phyloP scores from a whole-genome alignment of 1,140 invertebrate genomes.

The Archivesica marissinica region DNA sequence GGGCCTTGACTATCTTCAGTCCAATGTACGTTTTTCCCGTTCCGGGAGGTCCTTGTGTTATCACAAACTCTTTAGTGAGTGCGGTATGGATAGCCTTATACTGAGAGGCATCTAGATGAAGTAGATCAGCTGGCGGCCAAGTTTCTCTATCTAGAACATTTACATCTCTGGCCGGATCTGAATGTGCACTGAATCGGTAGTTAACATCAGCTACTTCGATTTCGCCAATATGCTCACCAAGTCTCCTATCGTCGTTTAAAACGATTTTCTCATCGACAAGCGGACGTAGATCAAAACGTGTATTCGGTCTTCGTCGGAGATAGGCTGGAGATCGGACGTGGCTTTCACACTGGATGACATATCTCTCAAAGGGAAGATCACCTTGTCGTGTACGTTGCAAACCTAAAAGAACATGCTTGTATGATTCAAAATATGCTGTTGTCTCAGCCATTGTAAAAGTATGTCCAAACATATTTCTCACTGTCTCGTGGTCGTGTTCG shows the following conservation, averaged over 20 bases:
- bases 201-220: neutral
- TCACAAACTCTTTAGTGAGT: conserved; percentile 84
- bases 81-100: conserved; percentile 83
- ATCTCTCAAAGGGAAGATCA: conserved; percentile 82
- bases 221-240: conserved; percentile 41
- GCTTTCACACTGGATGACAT: conserved; percentile 75
- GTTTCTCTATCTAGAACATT: conserved; percentile 17
- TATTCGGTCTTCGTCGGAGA: conserved; percentile 43
- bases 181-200: conserved; percentile 32
- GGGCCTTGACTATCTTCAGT: conserved; percentile 80
- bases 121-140: conserved; percentile 74
- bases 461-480: conserved; percentile 59
- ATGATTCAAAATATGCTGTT: conserved; percentile 85
- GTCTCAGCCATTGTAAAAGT: conserved; percentile 83
- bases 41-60: conserved; percentile 88
- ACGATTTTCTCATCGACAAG: conserved; percentile 66
- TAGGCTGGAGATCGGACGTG: conserved; percentile 70
- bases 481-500: conserved; percentile 52
- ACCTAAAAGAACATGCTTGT: conserved; percentile 83
- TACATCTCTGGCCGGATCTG: conserved; percentile 56
- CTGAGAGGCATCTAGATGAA: conserved; percentile 84
- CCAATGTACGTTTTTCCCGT: conserved; percentile 82
- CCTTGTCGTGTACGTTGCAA: conserved; percentile 80
- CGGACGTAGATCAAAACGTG: conserved; percentile 69
- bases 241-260: conserved; percentile 51